Evolutionary conservation across 2,888 invertebrate species (phyloP), one percentile per base, ranked within the genome.

Genomic region (Epistrophe eligans): DNA sequence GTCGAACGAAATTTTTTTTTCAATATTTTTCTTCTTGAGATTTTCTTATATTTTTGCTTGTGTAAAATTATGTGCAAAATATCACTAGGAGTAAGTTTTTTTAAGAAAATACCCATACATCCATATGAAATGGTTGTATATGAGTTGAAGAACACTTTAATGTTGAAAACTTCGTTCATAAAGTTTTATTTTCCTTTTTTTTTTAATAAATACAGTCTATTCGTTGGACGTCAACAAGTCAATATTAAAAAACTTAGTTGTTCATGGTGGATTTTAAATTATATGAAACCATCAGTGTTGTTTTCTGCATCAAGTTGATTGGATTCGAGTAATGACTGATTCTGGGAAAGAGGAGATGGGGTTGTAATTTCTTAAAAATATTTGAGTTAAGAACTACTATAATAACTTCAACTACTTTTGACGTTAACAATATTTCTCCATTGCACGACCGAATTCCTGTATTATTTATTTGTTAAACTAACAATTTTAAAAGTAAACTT

Each of bases 61-160:
- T 66, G 71, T 72, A 52, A 72, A 48, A 81, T 84, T 67, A 84
- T 84, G 81, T 62, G 60, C 60, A 81, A 80, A 66, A 66, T 66
- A 60, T 66, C 64, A 80, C 55, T 32, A 55, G 32, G 79, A 52
- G 45, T 50, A 84, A 76, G 70, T 79, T 84, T 45, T 28, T 57
- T 58, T 50, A 50, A 43, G 70, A 74, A 45, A 76, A 48, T 52
- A 24, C 24, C 24, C 24, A 24, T 6, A 10, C n/a, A 35, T 38
- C 11, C 4, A 32, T 38, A 35, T n/a, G n/a, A 64, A 40, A 43
- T 64, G 15, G 10, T 64, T 64, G 43, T 55, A 58, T 24, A 62
- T 57, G 57, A 52, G 40, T 70, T 52, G 66, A 19, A 50, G 52
- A 73, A 67, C 76, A 67, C 60, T 76, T 77, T 84, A 32, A 66